Percentiles rank a stretch among this genome's conserved stretches.
Evolutionary conservation across 2,797 vertebrate species (phyloP).

Genomic region (Bryconaethiops microstoma): DNA sequence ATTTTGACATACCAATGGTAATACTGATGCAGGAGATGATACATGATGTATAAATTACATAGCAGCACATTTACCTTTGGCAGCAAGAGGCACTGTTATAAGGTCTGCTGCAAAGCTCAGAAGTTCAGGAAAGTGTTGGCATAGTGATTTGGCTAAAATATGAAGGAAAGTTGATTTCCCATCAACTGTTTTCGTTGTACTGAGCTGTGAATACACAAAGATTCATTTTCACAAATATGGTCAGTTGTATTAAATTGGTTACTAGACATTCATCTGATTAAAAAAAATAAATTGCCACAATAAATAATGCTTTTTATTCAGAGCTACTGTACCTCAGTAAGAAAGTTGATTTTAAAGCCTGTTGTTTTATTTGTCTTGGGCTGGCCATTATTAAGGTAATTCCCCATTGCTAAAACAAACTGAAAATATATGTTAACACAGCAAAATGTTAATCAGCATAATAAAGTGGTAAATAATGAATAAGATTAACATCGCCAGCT

Average conservation of each 20-base stretch:
- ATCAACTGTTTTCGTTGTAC: conserved; percentile 97
- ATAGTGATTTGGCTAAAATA: conserved; percentile 97
- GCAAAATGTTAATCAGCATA: background rate
- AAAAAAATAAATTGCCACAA: background rate
- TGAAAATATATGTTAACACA: conserved; percentile 65
- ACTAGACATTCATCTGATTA: background rate
- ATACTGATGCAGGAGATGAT: background rate
- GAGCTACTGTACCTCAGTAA: conserved; percentile 85
- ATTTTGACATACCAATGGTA: background rate
- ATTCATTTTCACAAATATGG: background rate
- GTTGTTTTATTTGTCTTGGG: conserved; percentile 92
- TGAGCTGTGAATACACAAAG: conserved; percentile 78
- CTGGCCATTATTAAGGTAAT: conserved; percentile 96
- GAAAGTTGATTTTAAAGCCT: conserved; percentile 98
- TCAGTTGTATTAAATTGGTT: background rate
- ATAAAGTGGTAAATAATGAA: too few relatives aligned
- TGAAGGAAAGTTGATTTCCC: conserved; percentile 98
- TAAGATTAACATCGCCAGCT: background rate
- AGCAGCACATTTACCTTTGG: conserved; percentile 85
- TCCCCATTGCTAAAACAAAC: conserved; percentile 99
- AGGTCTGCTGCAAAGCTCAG: conserved; percentile 95
- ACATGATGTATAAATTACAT: background rate
- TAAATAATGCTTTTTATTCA: conserved; percentile 14
- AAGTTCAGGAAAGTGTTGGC: conserved; percentile 97
- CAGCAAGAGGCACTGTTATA: conserved; percentile 89